Evolutionary conservation across 2,797 vertebrate genomes (phyloP).

Genomic region (Enteromius trimaculatus): DNA sequence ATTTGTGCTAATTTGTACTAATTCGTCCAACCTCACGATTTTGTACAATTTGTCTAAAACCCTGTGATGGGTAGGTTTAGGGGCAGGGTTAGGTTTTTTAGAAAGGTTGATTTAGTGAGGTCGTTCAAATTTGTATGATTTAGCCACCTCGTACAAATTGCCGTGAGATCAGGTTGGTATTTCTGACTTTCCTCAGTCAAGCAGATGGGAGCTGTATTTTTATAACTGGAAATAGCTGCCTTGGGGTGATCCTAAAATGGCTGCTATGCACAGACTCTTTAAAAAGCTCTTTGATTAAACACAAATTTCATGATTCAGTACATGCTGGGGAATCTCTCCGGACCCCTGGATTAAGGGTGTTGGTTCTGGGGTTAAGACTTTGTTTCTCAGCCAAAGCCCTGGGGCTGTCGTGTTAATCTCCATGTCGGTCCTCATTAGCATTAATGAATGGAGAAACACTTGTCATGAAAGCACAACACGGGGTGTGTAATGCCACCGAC

Average conservation of each 20-base stretch:
- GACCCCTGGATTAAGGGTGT: conserved; percentile 46
- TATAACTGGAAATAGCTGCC: conserved; percentile 13
- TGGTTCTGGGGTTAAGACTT: conserved; percentile 50
- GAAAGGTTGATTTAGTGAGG: too few relatives aligned
- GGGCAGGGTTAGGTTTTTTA: too few relatives aligned
- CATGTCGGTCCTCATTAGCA: conserved; percentile 55
- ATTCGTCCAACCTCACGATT: too few relatives aligned
- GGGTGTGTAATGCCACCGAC: conserved; percentile 19
- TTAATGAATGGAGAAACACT: conserved; percentile 56
- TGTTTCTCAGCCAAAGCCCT: conserved; percentile 50
- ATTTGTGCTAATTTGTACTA: too few relatives aligned
- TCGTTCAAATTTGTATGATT: too few relatives aligned
- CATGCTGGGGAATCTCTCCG: conserved; percentile 33
- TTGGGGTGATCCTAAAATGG: conserved; percentile 14
- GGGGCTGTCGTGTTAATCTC: conserved; percentile 49
- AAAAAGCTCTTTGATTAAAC: conserved; percentile 1
- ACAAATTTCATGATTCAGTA: conserved; percentile 29
- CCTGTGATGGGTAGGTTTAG: too few relatives aligned
- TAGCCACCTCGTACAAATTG: too few relatives aligned
- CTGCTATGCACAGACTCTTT: neutral
- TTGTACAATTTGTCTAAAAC: too few relatives aligned
- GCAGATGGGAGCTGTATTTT: neutral
- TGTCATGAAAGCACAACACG: conserved; percentile 48
- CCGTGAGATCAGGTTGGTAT: too few relatives aligned
- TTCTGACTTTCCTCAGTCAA: neutral